Conservation (phyloP, 2,113 vertebrate species). For the Rhinichthys klamathensis region DNA sequence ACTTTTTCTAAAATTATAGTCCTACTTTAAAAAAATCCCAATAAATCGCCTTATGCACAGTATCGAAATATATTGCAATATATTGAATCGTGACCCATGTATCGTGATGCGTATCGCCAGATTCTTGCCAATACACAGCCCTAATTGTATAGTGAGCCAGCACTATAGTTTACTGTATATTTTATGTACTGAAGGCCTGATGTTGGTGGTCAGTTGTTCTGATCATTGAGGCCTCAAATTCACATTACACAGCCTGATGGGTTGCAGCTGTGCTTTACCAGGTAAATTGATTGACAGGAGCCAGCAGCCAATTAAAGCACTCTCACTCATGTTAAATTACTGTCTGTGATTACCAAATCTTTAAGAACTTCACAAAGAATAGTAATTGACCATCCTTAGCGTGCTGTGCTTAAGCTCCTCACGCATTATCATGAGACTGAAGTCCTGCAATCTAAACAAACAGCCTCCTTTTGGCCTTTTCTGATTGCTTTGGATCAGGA, state of each 20-base stretch:
- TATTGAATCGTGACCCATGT: too few species aligned
- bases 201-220: slow-evolving; percentile 8
- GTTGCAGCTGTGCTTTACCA: slow-evolving; percentile 10
- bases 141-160: not conserved
- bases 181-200: not conserved
- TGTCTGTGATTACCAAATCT: not conserved
- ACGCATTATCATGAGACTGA: too few species aligned
- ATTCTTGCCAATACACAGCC: too few species aligned
- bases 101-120: too few species aligned
- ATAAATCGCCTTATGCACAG: too few species aligned
- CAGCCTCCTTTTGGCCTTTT: slow-evolving; percentile 34
- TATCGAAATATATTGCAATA: too few species aligned
- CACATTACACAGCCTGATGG: slow-evolving; percentile 11
- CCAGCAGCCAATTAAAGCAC: slow-evolving; percentile 15
- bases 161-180: not conserved
- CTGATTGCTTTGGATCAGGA: slow-evolving; percentile 42
- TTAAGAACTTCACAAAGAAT: not conserved
- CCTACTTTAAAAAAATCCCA: too few species aligned
- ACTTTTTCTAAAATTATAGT: too few species aligned
- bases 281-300: not conserved
- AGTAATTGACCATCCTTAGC: not conserved
- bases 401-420: too few species aligned
- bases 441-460: slow-evolving; percentile 37
- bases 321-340: not conserved
- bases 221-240: slow-evolving; percentile 15